A percentile compares a stretch with the other conserved stretches of the same genome.
phyloP scores from a whole-genome alignment of 92 coral and sea anemone species.

The Umimayanthus chanpuru region DNA sequence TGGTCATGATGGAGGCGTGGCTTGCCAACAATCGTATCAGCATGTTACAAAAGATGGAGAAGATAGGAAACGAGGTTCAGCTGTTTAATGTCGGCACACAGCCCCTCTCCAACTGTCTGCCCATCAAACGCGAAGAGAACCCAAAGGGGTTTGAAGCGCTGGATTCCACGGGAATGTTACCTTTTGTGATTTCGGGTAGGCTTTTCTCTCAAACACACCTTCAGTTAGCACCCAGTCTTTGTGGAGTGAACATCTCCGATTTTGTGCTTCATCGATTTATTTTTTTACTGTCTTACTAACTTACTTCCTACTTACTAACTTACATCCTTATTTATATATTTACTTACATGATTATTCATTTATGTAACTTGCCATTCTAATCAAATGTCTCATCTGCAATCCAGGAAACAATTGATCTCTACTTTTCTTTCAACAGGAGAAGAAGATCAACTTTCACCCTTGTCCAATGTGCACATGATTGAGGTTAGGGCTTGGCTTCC shows the following conservation, averaged over 20 bases:
- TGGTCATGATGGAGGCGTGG: constrained; percentile 40
- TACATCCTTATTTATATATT: too few species aligned
- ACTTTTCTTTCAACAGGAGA: neutral
- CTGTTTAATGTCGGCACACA: constrained; percentile 17
- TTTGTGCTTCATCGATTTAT: too few species aligned
- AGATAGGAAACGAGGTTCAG: constrained; percentile 34
- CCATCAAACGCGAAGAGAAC: constrained; percentile 16
- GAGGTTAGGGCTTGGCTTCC: constrained; percentile 34
- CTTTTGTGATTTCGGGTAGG: constrained; percentile 31
- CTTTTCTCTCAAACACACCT: neutral
- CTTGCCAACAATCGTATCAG: constrained; percentile 33
- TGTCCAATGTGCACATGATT: constrained; percentile 29
- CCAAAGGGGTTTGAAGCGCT: constrained; percentile 20
- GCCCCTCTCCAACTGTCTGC: constrained; percentile 26
- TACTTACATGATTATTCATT: too few species aligned
- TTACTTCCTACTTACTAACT: too few species aligned
- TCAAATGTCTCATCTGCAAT: too few species aligned
- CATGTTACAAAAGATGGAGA: constrained; percentile 37
- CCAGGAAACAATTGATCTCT: too few species aligned
- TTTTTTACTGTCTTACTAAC: too few species aligned
- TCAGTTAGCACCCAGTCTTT: too few species aligned
- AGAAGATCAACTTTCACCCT: constrained; percentile 34
- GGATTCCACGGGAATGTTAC: constrained; percentile 27
- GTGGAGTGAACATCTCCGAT: too few species aligned
- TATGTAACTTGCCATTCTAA: too few species aligned